Evolutionary conservation across 2,888 invertebrate species (phyloP).

Genomic region (Raillietiella orientalis): DNA sequence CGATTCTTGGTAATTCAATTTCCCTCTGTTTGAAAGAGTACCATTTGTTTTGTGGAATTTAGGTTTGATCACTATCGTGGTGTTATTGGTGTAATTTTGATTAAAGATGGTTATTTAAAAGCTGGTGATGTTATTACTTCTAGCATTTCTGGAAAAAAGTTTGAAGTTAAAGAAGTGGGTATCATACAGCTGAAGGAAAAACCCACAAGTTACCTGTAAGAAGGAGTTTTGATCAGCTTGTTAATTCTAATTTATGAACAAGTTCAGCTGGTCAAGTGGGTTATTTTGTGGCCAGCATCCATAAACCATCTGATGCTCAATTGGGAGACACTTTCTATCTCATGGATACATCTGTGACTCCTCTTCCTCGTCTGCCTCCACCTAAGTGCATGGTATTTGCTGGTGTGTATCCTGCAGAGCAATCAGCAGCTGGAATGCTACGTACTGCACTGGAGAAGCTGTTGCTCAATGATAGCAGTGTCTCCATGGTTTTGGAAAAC

Average conservation of each 20-base stretch:
- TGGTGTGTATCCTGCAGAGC: constrained; percentile 64
- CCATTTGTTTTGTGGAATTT: too few species aligned
- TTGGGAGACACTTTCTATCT: too few species aligned
- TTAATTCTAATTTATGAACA: too few species aligned
- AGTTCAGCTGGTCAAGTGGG: constrained; percentile 1
- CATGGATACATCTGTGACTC: too few species aligned
- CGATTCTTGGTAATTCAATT: constrained; percentile 21
- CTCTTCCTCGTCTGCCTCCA: too few species aligned
- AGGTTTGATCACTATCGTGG: background rate
- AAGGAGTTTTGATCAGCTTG: constrained; percentile 6
- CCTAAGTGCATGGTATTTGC: constrained; percentile 56
- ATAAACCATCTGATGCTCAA: background rate
- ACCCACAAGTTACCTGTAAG: constrained; percentile 8
- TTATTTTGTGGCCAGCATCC: background rate
- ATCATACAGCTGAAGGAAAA: constrained; percentile 11
- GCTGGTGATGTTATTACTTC: background rate
- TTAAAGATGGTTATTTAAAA: background rate
- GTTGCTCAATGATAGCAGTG: constrained; percentile 74
- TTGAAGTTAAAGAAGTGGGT: constrained; percentile 6
- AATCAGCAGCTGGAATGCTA: constrained; percentile 39
- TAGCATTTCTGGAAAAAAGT: background rate
- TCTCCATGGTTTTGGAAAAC: constrained; percentile 40
- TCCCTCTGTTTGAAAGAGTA: background rate
- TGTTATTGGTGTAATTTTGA: background rate
- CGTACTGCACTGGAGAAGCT: constrained; percentile 60